A percentile compares a stretch with the other conserved stretches of the same genome.
Evolutionary conservation across 2,113 vertebrate species (phyloP).

Genomic region (Ptilonorhynchus violaceus): DNA sequence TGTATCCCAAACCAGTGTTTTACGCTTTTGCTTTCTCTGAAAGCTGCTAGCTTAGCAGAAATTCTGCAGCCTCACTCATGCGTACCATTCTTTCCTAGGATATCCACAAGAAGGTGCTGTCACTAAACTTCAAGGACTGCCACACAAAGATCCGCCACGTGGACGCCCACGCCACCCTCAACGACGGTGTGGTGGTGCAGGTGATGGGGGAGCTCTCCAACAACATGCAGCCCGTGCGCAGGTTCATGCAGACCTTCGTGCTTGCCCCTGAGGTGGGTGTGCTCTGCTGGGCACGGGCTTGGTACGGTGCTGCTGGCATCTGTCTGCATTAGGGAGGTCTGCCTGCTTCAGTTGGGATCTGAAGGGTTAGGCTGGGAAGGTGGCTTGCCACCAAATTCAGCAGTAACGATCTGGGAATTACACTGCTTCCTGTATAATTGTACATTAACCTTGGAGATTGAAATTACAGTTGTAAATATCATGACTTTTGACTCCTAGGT

Average conservation of each 20-base stretch:
- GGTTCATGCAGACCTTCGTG: constrained; percentile 98
- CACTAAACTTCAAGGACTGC: constrained; percentile 93
- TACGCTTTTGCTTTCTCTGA: not conserved
- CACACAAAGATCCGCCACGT: constrained; percentile 96
- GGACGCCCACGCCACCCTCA: constrained; percentile 94
- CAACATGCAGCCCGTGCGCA: constrained; percentile 95
- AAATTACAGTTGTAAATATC: not conserved
- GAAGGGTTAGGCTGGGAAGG: not conserved
- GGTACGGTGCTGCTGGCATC: not conserved
- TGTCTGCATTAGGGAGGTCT: not conserved
- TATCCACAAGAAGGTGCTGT: constrained; percentile 96
- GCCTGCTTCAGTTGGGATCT: not conserved
- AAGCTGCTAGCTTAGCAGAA: not conserved
- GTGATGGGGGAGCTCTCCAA: constrained; percentile 98
- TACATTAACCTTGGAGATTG: fast-evolving
- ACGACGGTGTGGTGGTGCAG: constrained; percentile 95
- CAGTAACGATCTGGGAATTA: not conserved
- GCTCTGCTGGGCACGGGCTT: not conserved
- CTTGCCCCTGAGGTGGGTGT: constrained; percentile 90
- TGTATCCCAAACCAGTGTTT: not conserved
- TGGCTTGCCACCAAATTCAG: not conserved
- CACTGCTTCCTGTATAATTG: fast-evolving
- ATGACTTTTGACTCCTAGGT: not conserved
- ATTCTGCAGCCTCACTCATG: not conserved
- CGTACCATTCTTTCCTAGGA: constrained; percentile 14